Conservation (phyloP, 2,113 vertebrate species). For the Halcyon senegalensis region DNA sequence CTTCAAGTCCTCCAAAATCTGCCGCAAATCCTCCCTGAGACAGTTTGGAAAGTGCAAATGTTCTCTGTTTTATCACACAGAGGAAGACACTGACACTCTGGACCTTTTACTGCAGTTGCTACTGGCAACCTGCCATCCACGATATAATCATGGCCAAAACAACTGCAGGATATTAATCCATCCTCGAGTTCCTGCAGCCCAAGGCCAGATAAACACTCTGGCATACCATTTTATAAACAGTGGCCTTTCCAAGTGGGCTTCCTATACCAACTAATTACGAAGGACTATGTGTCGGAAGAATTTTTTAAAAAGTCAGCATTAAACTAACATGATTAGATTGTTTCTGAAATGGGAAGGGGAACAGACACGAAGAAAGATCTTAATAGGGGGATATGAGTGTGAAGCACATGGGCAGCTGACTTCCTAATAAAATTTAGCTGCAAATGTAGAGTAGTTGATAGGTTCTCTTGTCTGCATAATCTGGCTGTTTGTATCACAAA, state of each 20-base stretch:
- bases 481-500: background rate
- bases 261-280: background rate
- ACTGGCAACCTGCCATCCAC: conserved; percentile 15
- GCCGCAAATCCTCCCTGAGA: background rate
- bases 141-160: conserved; percentile 3
- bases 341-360: background rate
- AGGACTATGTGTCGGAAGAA: background rate
- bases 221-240: background rate
- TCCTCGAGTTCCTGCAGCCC: background rate
- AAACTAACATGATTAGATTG: background rate
- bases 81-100: background rate
- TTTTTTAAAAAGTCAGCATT: background rate
- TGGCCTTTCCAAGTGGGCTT: conserved; percentile 24
- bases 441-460: background rate
- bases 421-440: background rate
- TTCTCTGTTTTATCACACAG: conserved; percentile 6
- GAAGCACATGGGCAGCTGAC: background rate
- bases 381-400: background rate
- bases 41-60: conserved; percentile 22
- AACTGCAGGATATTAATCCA: background rate
- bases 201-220: conserved; percentile 25
- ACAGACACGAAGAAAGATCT: background rate
- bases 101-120: background rate
- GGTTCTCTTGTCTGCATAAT: background rate
- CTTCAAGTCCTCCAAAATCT: conserved; percentile 9